Evolutionary conservation across 2,797 vertebrate species (phyloP).

Genomic region (Mastacembelus armatus): DNA sequence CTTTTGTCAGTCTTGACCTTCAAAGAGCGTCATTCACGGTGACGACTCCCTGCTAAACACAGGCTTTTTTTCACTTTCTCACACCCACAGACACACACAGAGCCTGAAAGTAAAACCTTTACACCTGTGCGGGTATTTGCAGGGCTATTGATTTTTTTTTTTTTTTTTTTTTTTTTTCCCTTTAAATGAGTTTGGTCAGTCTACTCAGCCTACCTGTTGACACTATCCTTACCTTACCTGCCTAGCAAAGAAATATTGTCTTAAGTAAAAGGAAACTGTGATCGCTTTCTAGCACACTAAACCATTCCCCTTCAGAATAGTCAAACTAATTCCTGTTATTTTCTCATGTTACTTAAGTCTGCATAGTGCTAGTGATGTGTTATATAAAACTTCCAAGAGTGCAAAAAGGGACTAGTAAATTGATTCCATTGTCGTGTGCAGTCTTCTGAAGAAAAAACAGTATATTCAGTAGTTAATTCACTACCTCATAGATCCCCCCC

Average conservation of each 20-base stretch:
- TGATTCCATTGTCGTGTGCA: not conserved
- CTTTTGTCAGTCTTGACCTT: constrained; percentile 59
- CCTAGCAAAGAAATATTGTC: not conserved
- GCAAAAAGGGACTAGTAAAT: not conserved
- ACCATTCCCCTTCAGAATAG: not conserved
- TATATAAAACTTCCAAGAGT: not conserved
- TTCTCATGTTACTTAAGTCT: not conserved
- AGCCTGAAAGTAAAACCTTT: constrained; percentile 8
- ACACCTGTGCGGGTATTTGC: constrained; percentile 19
- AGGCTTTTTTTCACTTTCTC: constrained; percentile 1
- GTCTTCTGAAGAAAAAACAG: not conserved
- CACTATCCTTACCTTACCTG: too few relatives aligned
- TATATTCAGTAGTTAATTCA: not conserved
- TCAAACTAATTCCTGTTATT: too few relatives aligned
- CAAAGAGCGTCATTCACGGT: constrained; percentile 54
- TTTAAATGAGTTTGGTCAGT: too few relatives aligned
- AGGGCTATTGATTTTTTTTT: not conserved
- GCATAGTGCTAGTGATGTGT: not conserved
- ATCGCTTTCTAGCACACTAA: not conserved
- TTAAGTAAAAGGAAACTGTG: not conserved
- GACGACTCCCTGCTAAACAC: constrained; percentile 36
- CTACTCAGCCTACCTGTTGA: too few relatives aligned
- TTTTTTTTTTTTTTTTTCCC: too few relatives aligned
- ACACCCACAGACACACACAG: not conserved
- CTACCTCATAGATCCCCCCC: constrained; percentile 2